Conservation (phyloP, 2,888 invertebrate genomes). For the Amphipoea lucens region DNA sequence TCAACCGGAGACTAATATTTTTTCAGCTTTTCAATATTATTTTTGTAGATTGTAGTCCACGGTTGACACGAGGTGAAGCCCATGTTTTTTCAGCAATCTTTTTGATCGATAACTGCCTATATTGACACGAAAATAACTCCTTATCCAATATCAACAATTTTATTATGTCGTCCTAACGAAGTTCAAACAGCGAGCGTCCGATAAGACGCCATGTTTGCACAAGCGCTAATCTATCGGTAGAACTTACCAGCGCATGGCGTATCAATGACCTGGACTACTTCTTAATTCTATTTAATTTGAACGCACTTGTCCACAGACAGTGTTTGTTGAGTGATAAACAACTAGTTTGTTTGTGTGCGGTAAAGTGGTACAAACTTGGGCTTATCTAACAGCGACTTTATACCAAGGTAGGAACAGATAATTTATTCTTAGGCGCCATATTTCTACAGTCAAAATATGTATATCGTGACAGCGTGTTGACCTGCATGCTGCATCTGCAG, state of each 20-base stretch:
- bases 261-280: constrained; percentile 48
- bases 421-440: constrained; percentile 6
- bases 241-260: constrained; percentile 18
- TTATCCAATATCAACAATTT: constrained; percentile 43
- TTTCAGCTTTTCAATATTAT: constrained; percentile 19
- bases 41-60: neutral
- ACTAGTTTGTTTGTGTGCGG: constrained; percentile 4
- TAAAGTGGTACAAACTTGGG: constrained; percentile 10
- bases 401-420: constrained; percentile 3
- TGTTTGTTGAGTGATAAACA: constrained; percentile 45
- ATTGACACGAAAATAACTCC: constrained; percentile 26
- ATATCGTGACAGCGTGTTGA: neutral
- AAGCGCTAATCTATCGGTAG: constrained; percentile 41
- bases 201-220: constrained; percentile 42
- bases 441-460: neutral
- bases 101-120: constrained; percentile 21
- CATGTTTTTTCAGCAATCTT: constrained; percentile 12
- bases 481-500: neutral
- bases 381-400: constrained; percentile 36
- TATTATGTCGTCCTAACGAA: constrained; percentile 37
- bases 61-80: neutral
- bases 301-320: constrained; percentile 34
- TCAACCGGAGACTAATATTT: constrained; percentile 3
- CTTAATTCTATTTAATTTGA: constrained; percentile 40
- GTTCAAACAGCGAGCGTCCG: constrained; percentile 36